A percentile compares a stretch with the other conserved stretches of the same genome.
These are phyloP conservation scores for Drosophila burlai DNA, from an alignment of 1,140 invertebrate species.

Conservation along the genomic window DNA sequence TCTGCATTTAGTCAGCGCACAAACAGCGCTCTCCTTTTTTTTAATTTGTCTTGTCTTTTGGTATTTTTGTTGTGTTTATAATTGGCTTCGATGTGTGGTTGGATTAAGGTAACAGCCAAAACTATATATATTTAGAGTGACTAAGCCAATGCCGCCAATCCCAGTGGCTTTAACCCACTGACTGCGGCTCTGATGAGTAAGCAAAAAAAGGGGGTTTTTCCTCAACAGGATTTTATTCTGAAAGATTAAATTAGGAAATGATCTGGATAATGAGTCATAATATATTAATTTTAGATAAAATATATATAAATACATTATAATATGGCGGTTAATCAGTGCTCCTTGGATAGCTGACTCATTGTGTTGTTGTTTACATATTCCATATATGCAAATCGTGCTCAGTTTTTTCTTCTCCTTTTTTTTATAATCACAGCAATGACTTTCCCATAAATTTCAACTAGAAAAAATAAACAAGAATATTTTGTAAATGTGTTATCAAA, in stretches of 20 bases:
- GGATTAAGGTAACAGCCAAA: constrained; percentile 1
- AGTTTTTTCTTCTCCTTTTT: background rate
- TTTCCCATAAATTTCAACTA: constrained; percentile 25
- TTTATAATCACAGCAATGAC: constrained; percentile 1
- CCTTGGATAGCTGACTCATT: constrained; percentile 19
- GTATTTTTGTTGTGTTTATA: background rate
- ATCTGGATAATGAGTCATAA: background rate
- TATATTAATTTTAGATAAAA: background rate
- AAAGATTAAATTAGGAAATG: background rate
- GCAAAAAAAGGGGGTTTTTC: background rate
- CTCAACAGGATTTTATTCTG: background rate
- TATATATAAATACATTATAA: background rate
- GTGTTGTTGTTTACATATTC: constrained; percentile 15
- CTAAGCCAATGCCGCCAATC: constrained; percentile 26
- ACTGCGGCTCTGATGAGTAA: constrained; percentile 10
- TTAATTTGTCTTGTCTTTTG: constrained; percentile 20
- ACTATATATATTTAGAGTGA: constrained; percentile 20
- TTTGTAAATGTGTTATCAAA: constrained; percentile 44
- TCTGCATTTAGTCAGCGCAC: constrained; percentile 26
- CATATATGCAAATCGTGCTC: constrained; percentile 15
- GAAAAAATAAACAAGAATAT: constrained; percentile 40
- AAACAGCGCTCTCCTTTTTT: constrained; percentile 5
- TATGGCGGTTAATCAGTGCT: background rate
- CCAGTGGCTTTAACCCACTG: constrained; percentile 15
- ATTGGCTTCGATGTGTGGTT: constrained; percentile 2